Percentiles rank a stretch among this genome's conserved stretches.
These are phyloP conservation scores for Chaetodon auriga DNA, from an alignment of 2,113 vertebrate genomes.

Conservation along the genomic window DNA sequence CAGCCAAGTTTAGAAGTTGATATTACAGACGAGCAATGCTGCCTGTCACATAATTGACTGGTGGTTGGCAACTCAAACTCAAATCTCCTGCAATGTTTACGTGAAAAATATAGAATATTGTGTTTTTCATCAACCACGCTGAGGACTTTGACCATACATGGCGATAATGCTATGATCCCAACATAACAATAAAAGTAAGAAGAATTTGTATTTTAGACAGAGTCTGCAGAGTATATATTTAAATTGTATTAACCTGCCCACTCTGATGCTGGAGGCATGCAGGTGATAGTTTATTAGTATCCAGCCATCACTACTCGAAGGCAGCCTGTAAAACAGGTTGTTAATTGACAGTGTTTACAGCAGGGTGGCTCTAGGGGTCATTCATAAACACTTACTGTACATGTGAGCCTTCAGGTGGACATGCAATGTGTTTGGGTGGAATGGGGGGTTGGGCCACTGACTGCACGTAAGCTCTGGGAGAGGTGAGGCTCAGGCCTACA, in stretches of 20 bases:
- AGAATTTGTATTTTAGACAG: neutral
- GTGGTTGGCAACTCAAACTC: neutral
- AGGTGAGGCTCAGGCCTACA: conserved; percentile 62
- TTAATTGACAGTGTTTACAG: conserved; percentile 56
- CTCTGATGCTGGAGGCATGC: neutral
- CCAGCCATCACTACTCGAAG: neutral
- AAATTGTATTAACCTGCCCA: neutral
- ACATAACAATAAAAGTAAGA: neutral
- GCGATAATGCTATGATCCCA: neutral
- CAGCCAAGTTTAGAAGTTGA: neutral
- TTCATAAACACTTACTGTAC: conserved; percentile 57
- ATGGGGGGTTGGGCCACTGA: conserved; percentile 44
- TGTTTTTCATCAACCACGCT: neutral
- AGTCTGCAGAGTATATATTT: neutral
- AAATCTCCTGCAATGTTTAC: neutral
- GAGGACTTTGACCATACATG: neutral
- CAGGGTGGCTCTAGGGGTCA: conserved; percentile 6
- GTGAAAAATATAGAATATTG: neutral
- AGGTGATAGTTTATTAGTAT: neutral
- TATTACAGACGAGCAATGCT: neutral
- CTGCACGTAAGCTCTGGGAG: conserved; percentile 62
- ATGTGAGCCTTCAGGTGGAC: conserved; percentile 77
- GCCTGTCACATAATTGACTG: neutral
- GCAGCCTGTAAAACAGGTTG: conserved; percentile 34
- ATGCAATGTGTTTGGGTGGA: conserved; percentile 72